A percentile compares a stretch with the other conserved stretches of the same genome.
phyloP scores from a whole-genome alignment of 2,888 invertebrate species.

The Anodontia alba region DNA sequence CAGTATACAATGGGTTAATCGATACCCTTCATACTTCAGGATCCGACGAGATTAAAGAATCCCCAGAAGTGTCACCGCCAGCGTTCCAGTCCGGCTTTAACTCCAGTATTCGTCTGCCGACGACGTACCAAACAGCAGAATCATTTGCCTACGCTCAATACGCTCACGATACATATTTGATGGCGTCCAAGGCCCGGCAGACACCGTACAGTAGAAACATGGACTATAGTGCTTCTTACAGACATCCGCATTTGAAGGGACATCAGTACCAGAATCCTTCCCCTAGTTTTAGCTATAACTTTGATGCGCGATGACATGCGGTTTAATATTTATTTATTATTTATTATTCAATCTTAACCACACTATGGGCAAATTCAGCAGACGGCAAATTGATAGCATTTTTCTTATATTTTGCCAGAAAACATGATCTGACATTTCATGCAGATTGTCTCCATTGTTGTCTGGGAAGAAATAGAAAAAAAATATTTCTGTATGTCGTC shows the following conservation, averaged over 20 bases:
- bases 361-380: too few relatives aligned
- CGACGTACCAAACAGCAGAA: slow-evolving; percentile 71
- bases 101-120: slow-evolving; percentile 61
- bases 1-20: too few relatives aligned
- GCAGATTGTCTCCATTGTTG: too few relatives aligned
- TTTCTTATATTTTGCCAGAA: too few relatives aligned
- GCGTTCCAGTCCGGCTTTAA: slow-evolving; percentile 63
- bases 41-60: slow-evolving; percentile 58
- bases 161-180: slow-evolving; percentile 77
- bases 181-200: slow-evolving; percentile 73
- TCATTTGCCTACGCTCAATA: slow-evolving; percentile 76
- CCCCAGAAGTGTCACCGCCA: slow-evolving; percentile 49
- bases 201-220: slow-evolving; percentile 78
- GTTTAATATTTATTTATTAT: neutral
- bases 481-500: too few relatives aligned
- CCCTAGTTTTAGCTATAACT: slow-evolving; percentile 52
- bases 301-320: slow-evolving; percentile 51
- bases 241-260: slow-evolving; percentile 79
- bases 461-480: too few relatives aligned
- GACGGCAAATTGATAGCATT: too few relatives aligned
- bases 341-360: too few relatives aligned
- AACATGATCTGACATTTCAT: too few relatives aligned
- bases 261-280: slow-evolving; percentile 69
- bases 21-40: too few relatives aligned
- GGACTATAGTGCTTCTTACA: slow-evolving; percentile 78